Evolutionary conservation across 2,888 invertebrate species (phyloP), one percentile per base, ranked within the genome.

Genomic region (Conops quadrifasciatus): DNA sequence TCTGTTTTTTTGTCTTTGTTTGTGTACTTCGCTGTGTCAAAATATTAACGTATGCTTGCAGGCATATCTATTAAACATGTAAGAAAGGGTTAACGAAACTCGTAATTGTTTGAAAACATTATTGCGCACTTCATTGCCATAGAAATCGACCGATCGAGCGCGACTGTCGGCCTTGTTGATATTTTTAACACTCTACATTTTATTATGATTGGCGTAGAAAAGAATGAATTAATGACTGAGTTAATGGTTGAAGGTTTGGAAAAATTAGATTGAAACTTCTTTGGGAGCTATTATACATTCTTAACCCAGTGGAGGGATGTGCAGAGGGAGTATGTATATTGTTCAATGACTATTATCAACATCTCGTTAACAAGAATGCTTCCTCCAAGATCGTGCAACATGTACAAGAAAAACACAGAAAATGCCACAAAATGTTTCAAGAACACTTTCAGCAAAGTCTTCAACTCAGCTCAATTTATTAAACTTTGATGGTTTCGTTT

Each of bases 351-450:
- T n/a, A n/a, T n/a, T n/a, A n/a, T n/a, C n/a, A n/a, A 43, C 5
- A 43, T 43, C 13, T 43, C 60, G 60, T n/a, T 62, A 36, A 62
- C 16, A 19, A 62, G 43, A 62, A 62, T 62, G 21, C 43, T 1
- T 30, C 21, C 19, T 30, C 36, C 43, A 62, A 62, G 21, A 36
- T 28, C 60, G 43, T 43, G 60, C 60, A 60, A 60, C 36, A n/a
- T n/a, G n/a, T n/a, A n/a, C n/a, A n/a, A n/a, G 28, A 19, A 21
- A 49, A 3, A 11, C 49, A 16, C 15, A 49, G 15, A 43, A 26
- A 49, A 24, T 51, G n/a, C 65, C 5, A 51, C 65, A 51, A 65
- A 65, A 28, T 51, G 51, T 51, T 65, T 65, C n/a, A n/a, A 65
- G 51, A 47, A 26, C 28, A 30, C 36, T 30, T 66, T 66, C 16